Percentiles rank a stretch among this genome's conserved stretches.
These are phyloP conservation scores for Thaumatotibia leucotreta DNA, from an alignment of 1,140 invertebrate genomes.

Conservation along the genomic window DNA sequence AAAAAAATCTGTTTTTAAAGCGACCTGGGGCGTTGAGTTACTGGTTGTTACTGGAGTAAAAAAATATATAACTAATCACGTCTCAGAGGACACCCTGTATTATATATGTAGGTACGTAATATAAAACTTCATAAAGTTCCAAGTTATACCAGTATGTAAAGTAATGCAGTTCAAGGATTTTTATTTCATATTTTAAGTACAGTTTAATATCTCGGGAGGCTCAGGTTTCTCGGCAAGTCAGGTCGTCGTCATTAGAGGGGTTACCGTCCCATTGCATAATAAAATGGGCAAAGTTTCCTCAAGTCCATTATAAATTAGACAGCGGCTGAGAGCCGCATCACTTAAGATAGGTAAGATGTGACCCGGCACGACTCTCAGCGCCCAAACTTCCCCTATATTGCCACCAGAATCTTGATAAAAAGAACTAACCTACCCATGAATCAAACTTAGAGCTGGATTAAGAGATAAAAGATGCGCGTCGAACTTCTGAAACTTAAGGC, in stretches of 20 bases:
- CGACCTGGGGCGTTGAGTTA: no score
- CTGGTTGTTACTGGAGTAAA: no score
- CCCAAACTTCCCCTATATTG: conserved; percentile 67
- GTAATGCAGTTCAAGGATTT: not conserved
- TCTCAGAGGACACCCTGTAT: no score
- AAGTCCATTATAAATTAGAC: conserved; percentile 77
- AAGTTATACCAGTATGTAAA: not conserved
- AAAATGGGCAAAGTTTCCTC: conserved; percentile 74
- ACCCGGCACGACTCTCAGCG: conserved; percentile 67
- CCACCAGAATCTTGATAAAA: conserved; percentile 70
- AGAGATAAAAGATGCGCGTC: conserved; percentile 51
- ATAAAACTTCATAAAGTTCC: not conserved
- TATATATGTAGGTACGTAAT: no score
- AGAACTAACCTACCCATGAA: conserved; percentile 62
- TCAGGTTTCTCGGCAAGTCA: conserved; percentile 57
- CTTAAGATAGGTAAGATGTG: conserved; percentile 75
- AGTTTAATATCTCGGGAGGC: conserved; percentile 50
- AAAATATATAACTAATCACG: no score
- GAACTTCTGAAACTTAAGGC: conserved; percentile 46
- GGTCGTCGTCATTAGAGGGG: conserved; percentile 70
- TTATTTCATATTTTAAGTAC: conserved; percentile 46
- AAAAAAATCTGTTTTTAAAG: no score
- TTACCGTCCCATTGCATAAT: conserved; percentile 74
- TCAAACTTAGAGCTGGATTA: conserved; percentile 64
- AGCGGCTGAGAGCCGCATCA: conserved; percentile 71